phyloP scores from a whole-genome alignment of 2,888 invertebrate genomes.

The Aphodius granarius region DNA sequence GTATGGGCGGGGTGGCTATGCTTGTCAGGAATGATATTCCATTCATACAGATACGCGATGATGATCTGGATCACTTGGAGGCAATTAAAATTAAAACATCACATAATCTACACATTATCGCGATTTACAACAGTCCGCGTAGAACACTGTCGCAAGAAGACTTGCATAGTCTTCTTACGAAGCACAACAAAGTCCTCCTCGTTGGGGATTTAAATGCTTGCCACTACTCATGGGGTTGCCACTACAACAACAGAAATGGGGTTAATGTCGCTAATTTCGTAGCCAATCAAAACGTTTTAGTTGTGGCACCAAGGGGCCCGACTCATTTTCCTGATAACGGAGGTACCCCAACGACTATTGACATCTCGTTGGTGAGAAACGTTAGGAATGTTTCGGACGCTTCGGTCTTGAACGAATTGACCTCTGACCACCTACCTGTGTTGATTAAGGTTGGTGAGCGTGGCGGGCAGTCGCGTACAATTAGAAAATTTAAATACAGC shows the following conservation, averaged over 20 bases:
- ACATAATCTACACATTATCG: constrained; percentile 14
- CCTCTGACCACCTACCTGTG: constrained; percentile 6
- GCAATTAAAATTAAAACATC: constrained; percentile 18
- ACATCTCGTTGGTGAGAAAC: constrained; percentile 26
- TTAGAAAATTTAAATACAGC: not conserved
- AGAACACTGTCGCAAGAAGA: constrained; percentile 15
- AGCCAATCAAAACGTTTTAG: not conserved
- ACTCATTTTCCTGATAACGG: constrained; percentile 28
- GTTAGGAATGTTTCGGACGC: not conserved
- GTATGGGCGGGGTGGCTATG: too few species aligned
- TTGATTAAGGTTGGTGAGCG: not conserved
- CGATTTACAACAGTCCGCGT: constrained; percentile 23
- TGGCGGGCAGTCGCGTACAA: not conserved
- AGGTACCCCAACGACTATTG: constrained; percentile 22
- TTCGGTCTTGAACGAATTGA: not conserved
- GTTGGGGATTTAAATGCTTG: too few species aligned
- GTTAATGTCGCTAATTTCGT: constrained; percentile 22
- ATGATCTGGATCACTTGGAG: constrained; percentile 19
- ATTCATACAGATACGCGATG: not conserved
- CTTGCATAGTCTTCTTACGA: constrained; percentile 7
- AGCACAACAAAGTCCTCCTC: constrained; percentile 15
- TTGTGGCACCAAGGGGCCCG: constrained; percentile 15
- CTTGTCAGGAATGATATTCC: constrained; percentile 9
- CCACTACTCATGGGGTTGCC: constrained; percentile 32
- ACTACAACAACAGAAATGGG: constrained; percentile 29